These are phyloP conservation scores for Drosophila funebris DNA, from an alignment of 1,140 invertebrate genomes.

Conservation along the genomic window DNA sequence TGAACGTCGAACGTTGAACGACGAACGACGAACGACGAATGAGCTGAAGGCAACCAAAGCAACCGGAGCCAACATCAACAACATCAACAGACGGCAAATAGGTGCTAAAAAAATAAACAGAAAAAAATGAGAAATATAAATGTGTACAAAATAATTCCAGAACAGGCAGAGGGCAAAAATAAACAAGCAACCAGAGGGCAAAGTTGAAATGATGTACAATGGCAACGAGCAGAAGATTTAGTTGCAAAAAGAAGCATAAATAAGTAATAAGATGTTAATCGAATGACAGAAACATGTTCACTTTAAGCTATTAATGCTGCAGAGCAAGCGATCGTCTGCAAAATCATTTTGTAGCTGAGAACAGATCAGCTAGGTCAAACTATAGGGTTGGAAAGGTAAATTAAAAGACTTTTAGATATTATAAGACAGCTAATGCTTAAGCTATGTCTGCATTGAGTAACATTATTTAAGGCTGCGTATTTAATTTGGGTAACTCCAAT, in stretches of 20 bases:
- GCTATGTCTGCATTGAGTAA: no score
- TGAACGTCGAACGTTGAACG: constrained; percentile 12
- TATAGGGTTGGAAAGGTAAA: no score
- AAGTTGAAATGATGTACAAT: constrained; percentile 56
- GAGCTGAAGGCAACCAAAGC: constrained; percentile 19
- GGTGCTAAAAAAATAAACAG: constrained; percentile 59
- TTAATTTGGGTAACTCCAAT: no score
- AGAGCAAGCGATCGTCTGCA: no score
- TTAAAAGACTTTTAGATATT: no score
- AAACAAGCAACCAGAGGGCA: constrained; percentile 58
- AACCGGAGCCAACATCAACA: constrained; percentile 24
- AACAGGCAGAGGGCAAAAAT: constrained; percentile 69
- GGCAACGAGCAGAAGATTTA: not conserved
- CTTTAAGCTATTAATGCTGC: no score
- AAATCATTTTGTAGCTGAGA: no score
- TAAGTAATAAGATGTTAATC: no score
- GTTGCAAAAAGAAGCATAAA: not conserved
- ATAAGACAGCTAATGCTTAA: no score
- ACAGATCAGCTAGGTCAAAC: no score
- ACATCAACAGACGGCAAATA: constrained; percentile 48
- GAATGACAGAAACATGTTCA: no score
- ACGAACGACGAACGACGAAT: constrained; percentile 6
- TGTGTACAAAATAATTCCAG: constrained; percentile 77
- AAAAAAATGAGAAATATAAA: constrained; percentile 49
- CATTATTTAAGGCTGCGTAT: no score